Evolutionary conservation across 2,113 vertebrate genomes (phyloP), one percentile per base, ranked within the genome.

Genomic region (Zootoca vivipara): DNA sequence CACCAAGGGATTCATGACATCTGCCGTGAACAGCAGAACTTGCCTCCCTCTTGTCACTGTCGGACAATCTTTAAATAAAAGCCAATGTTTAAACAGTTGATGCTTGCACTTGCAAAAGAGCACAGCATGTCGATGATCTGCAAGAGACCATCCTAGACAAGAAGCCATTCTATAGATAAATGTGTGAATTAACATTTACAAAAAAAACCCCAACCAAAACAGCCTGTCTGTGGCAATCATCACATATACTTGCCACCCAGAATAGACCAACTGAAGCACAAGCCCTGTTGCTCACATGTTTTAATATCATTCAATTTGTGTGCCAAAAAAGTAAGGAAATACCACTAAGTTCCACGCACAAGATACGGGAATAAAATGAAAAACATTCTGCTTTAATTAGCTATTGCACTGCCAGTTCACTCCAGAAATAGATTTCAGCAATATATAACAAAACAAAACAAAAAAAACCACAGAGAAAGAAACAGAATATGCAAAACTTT

Each of bases 361-460:
- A 42, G 70, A 79, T 79, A 83, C 0, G 0, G 56, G 4, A 89
- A 30, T 40, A 88, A 89, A 79, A 26, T 72, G 82, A 1, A 73
- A 81, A 70, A 65, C 2, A 85, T 18, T 46, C 16, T 24, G 18
- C 35, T 26, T 70, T 26, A 90, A 84, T 72, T 10, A 84, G 5
- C n/a, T 58, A 38, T 0, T 78, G 75, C 78, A 87, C 85, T 79
- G 74, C 67, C 74, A 58, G 42, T 70, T 89, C 52, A 70, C 16
- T 81, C 52, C 35, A 18, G 4, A 18, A 85, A 82, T 0, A 72
- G 80, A 74, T 20, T 87, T 90, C 7, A 89, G 7, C 38, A 87
- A 83, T 18, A 84, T 64, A 94, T 87, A 85, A 95, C 90, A 87
- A 95, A 95, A 69, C 52, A 22, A n/a, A n/a, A n/a, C n/a, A n/a